These are phyloP conservation scores for Aphis craccivora DNA, from an alignment of 1,140 invertebrate species.

Conservation along the genomic window DNA sequence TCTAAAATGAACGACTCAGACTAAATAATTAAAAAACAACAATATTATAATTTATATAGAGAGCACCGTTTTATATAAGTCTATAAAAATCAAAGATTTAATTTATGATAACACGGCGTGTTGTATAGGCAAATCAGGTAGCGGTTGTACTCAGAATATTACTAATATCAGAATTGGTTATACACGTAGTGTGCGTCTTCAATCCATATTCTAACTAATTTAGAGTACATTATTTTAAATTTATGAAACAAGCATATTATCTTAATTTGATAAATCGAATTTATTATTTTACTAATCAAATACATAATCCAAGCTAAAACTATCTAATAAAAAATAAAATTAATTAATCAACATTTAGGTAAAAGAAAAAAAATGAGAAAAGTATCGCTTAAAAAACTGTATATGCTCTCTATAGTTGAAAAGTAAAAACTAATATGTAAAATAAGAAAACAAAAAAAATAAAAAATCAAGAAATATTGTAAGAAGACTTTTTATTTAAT, in stretches of 20 bases:
- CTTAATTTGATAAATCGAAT: no score
- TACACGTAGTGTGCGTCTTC: no score
- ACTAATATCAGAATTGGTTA: no score
- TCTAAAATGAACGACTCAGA: not conserved
- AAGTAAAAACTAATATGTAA: not conserved
- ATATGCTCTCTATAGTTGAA: not conserved
- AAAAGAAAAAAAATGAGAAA: not conserved
- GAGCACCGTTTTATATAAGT: not conserved
- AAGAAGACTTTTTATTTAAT: not conserved
- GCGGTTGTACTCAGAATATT: not conserved
- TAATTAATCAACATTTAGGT: not conserved
- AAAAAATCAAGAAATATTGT: not conserved
- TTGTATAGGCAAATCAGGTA: constrained; percentile 40
- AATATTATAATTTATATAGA: not conserved
- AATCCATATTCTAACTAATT: no score
- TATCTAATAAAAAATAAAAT: not conserved
- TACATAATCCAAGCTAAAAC: no score
- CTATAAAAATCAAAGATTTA: not conserved
- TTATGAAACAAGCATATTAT: no score
- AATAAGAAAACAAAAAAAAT: not conserved
- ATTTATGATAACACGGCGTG: constrained; percentile 29
- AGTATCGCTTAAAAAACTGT: not conserved
- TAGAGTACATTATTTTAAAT: no score
- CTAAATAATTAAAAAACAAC: not conserved
- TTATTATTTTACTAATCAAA: no score